phyloP scores from a whole-genome alignment of 2,113 vertebrate species.

The Oncorhynchus clarkii region DNA sequence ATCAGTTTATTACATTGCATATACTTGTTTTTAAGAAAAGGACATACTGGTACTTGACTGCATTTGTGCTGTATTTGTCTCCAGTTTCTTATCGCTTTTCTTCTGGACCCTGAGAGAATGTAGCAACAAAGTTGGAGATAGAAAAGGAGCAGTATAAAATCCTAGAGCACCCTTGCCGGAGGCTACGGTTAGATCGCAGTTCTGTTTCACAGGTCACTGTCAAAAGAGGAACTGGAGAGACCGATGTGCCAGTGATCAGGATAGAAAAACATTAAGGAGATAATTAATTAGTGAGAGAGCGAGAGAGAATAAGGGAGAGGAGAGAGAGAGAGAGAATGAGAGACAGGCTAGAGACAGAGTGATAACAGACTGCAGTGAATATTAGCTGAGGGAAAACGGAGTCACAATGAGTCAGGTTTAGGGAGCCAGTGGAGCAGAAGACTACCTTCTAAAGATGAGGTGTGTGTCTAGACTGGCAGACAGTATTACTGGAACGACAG shows the following conservation, averaged over 20 bases:
- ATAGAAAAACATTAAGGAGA: neutral
- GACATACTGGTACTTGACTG: neutral
- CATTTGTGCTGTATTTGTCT: neutral
- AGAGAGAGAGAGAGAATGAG: neutral
- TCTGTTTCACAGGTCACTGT: neutral
- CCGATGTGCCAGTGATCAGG: neutral
- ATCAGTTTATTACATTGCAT: conserved; percentile 4
- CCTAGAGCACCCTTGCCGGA: neutral
- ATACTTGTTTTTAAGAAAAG: neutral
- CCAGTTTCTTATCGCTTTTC: neutral
- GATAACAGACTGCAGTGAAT: neutral
- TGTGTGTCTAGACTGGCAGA: too few relatives aligned
- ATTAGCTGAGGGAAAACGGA: neutral
- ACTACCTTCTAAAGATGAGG: too few relatives aligned
- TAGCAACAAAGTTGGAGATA: neutral
- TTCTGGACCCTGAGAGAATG: neutral
- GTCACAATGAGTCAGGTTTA: neutral
- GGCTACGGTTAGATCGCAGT: neutral
- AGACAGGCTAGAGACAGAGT: neutral
- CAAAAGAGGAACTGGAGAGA: neutral
- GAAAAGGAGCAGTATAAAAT: neutral
- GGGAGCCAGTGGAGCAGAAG: neutral
- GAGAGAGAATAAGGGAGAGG: neutral
- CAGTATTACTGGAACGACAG: too few relatives aligned
- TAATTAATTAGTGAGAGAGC: neutral